phyloP scores from a whole-genome alignment of 2,797 vertebrate species.

The Tangara arthus region DNA sequence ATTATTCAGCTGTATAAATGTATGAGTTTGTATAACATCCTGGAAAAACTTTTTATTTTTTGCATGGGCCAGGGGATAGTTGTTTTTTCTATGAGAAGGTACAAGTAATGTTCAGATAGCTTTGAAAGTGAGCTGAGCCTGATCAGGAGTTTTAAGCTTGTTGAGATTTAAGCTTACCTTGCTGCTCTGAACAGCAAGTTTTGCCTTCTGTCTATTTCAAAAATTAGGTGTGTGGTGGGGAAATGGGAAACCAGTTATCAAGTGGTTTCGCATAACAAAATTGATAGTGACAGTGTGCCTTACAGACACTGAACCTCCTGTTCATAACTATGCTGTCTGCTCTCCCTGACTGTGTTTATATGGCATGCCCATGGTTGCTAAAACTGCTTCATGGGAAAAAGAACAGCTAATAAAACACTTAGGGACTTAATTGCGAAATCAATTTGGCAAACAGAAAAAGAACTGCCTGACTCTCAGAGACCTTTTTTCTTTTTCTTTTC shows the following conservation, averaged over 20 bases:
- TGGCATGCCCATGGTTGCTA: not conserved
- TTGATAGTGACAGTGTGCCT: not conserved
- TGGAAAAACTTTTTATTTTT: not conserved
- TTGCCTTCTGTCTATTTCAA: not conserved
- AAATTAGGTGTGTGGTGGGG: not conserved
- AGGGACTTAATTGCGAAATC: not conserved
- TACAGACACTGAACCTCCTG: not conserved
- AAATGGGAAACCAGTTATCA: not conserved
- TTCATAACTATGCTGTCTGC: not conserved
- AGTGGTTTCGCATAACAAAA: not conserved
- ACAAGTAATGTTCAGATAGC: not conserved
- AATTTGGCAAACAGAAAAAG: not conserved
- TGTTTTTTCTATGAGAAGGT: not conserved
- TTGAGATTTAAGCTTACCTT: not conserved
- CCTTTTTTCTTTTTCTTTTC: not conserved
- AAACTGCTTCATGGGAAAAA: not conserved
- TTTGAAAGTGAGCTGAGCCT: not conserved
- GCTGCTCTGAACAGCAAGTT: not conserved
- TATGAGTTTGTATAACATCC: not conserved
- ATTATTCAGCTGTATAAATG: not conserved
- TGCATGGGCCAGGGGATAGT: not conserved
- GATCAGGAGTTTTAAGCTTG: not conserved
- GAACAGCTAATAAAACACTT: not conserved
- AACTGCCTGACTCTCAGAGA: not conserved
- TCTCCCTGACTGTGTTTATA: not conserved